Percentiles rank a stretch among this genome's conserved stretches.
phyloP scores from a whole-genome alignment of 2,113 vertebrate species.

The Pogonocichla stellata region DNA sequence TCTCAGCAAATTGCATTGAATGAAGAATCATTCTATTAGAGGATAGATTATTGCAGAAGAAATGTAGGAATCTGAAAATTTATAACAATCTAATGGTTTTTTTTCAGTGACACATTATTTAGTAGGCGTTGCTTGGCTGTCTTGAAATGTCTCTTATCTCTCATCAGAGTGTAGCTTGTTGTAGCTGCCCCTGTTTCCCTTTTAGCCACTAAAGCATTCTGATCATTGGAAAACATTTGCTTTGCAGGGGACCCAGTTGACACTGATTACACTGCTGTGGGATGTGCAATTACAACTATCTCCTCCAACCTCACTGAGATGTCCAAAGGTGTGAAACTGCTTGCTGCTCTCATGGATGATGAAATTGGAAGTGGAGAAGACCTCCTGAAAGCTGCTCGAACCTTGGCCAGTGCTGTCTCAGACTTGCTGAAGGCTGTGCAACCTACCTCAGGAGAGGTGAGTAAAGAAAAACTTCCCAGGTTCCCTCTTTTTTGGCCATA shows the following conservation, averaged over 20 bases:
- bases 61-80: neutral
- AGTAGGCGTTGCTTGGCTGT: neutral
- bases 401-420: conserved; percentile 90
- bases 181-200: neutral
- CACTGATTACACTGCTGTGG: conserved; percentile 97
- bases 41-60: neutral
- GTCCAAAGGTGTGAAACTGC: conserved; percentile 95
- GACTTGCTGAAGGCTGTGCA: conserved; percentile 95
- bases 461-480: too few relatives aligned
- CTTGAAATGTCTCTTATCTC: neutral
- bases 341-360: conserved; percentile 95
- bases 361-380: conserved; percentile 95
- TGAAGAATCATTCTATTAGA: neutral
- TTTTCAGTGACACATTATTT: neutral
- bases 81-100: neutral
- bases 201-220: neutral
- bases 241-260: conserved; percentile 91
- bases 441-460: conserved; percentile 93
- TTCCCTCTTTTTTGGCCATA: neutral
- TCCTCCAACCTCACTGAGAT: conserved; percentile 99
- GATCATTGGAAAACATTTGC: neutral
- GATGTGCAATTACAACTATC: conserved; percentile 98
- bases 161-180: neutral
- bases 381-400: conserved; percentile 92
- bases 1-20: neutral